Evolutionary conservation across 2,797 vertebrate genomes (phyloP), one percentile per base, ranked within the genome.

Genomic region (Varecia variegata): DNA sequence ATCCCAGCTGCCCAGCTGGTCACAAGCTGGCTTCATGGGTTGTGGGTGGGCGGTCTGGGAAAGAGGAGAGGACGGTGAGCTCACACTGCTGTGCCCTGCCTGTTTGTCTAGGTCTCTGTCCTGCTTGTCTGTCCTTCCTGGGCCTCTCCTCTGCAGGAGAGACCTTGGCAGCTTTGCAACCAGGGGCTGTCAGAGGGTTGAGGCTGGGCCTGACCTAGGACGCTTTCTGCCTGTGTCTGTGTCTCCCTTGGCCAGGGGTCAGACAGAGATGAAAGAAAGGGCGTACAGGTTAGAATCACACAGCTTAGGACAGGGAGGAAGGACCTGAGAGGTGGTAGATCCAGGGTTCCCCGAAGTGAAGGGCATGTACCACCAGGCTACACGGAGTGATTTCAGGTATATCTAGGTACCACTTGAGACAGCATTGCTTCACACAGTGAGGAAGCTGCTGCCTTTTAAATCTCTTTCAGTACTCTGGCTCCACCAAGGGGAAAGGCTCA

Each of bases 51-150:
- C 9, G 18, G 52, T 77, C 45, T 13, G 45, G 80, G 30, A 58
- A 38, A 74, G 54, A 60, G 54, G 56, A 50, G 35, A 47, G 62
- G 50, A 60, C 65, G 17, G 87, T 0, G 4, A 88, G 58, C 83
- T 97, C 96, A 97, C 93, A 88, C 97, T 98, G 97, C 98, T 97
- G 98, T 97, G 93, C 95, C 94, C 93, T 90, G 95, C 90, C 88
- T 97, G 94, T 97, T 30, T 92, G 96, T 97, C 97, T 35, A 90
- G 97, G 87, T 97, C 92, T 97, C 96, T 90, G 96, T 97, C 85
- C 47, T 92, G 20, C 71, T 35, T 93, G 96, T 97, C 84, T 93
- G 92, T 97, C 84, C 88, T 96, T 96, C 67, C 83, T 7, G 10
- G 90, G 79, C 60, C 68, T 88, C 88, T 87, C 65, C 58, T 94